Evolutionary conservation across 2,888 invertebrate species (phyloP), one percentile per base, ranked within the genome.

Genomic region (Ophraella communa): DNA sequence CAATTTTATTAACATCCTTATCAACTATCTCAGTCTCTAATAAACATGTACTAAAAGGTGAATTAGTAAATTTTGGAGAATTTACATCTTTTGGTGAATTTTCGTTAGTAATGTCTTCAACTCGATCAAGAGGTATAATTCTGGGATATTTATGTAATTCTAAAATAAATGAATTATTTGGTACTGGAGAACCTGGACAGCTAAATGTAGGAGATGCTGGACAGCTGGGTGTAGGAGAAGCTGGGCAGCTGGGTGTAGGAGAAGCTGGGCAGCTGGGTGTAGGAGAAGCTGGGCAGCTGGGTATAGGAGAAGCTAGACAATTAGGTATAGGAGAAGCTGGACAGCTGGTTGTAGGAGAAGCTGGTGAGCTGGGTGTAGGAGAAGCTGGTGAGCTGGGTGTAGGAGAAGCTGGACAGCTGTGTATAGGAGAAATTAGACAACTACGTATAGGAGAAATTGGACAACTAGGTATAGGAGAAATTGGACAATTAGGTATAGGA

Each of bases 51-150:
- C n/a, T n/a, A n/a, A n/a, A n/a, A n/a, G n/a, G n/a, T n/a, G n/a
- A n/a, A n/a, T n/a, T n/a, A n/a, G n/a, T n/a, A n/a, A n/a, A n/a
- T n/a, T n/a, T n/a, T n/a, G n/a, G n/a, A n/a, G n/a, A n/a, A n/a
- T n/a, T n/a, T n/a, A n/a, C n/a, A n/a, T n/a, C n/a, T n/a, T n/a
- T n/a, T n/a, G n/a, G n/a, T n/a, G n/a, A n/a, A n/a, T 54, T 20
- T 11, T 2, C 11, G 11, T 11, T 10, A 30, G 10, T 30, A 30
- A 20, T n/a, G 20, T 17, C 30, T 52, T 42, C 33, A 20, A 47
- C 35, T 64, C 59, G 70, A 23, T 71, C 69, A 27, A 71, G 47
- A 1, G 72, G 73, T 49, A 72, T 72, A 39, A 68, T 59, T 42
- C 58, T 53, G 42, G 68, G 68, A 27, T 3, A 8, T 14, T 18